Conservation (phyloP, 2,797 vertebrate species). For the Etheostoma perlongum region DNA sequence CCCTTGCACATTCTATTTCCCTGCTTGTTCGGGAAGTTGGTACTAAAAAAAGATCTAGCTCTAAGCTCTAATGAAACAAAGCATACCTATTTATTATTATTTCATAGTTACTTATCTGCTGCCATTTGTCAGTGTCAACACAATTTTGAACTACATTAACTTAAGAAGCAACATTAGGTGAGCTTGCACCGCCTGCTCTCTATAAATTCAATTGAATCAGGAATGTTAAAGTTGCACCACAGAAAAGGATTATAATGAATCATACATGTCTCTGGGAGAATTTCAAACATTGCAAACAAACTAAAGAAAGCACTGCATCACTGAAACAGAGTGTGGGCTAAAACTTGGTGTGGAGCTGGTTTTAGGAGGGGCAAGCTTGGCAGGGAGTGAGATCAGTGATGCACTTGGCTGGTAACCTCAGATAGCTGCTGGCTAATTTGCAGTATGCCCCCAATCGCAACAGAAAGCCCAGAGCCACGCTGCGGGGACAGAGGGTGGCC, state of each 20-base stretch:
- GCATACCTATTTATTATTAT: slow-evolving; percentile 60
- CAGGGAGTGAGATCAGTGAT: slow-evolving; percentile 67
- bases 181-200: slow-evolving; percentile 36
- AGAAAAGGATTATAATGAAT: slow-evolving; percentile 42
- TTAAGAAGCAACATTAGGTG: slow-evolving; percentile 54
- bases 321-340: slow-evolving; percentile 50
- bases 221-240: slow-evolving; percentile 65
- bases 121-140: slow-evolving; percentile 68
- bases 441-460: slow-evolving; percentile 75
- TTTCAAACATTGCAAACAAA: slow-evolving; percentile 26
- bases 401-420: slow-evolving; percentile 78
- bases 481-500: slow-evolving; percentile 70
- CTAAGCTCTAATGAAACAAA: slow-evolving; percentile 31
- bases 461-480: slow-evolving; percentile 66
- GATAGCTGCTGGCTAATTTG: slow-evolving; percentile 83
- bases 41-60: slow-evolving; percentile 43
- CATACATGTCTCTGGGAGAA: slow-evolving; percentile 24
- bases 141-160: slow-evolving; percentile 57
- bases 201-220: slow-evolving; percentile 56
- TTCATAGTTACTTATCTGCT: slow-evolving; percentile 51
- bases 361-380: slow-evolving; percentile 55
- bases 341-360: slow-evolving; percentile 21
- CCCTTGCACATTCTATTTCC: slow-evolving; percentile 59
- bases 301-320: slow-evolving; percentile 14
- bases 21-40: slow-evolving; percentile 40